phyloP scores from a whole-genome alignment of 2,888 invertebrate species.

The Mythimna impura region DNA sequence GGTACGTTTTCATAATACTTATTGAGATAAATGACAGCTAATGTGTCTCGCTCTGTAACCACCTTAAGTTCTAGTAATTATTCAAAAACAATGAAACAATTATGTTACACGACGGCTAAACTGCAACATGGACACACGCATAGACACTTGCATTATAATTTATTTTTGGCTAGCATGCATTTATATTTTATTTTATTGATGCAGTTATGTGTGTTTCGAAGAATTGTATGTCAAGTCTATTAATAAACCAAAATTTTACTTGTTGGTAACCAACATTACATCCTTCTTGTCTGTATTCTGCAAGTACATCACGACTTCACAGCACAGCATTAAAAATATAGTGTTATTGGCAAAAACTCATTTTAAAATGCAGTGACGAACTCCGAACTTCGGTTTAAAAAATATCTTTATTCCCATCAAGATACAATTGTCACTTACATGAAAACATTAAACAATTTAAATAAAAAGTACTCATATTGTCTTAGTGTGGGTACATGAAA shows the following conservation, averaged over 20 bases:
- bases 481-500: too few relatives aligned
- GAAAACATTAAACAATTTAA: too few relatives aligned
- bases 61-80: slow-evolving; percentile 49
- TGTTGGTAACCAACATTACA: neutral
- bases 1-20: slow-evolving; percentile 64
- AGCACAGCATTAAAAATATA: neutral
- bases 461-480: too few relatives aligned
- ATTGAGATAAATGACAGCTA: slow-evolving; percentile 61
- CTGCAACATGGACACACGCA: slow-evolving; percentile 6
- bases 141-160: slow-evolving; percentile 14
- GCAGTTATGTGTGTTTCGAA: slow-evolving; percentile 16
- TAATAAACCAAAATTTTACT: slow-evolving; percentile 3
- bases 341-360: neutral
- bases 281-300: neutral
- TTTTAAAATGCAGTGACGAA: slow-evolving; percentile 8
- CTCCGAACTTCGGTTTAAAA: neutral
- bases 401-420: too few relatives aligned
- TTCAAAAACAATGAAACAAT: slow-evolving; percentile 53
- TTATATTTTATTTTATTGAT: slow-evolving; percentile 41
- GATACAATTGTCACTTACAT: too few relatives aligned
- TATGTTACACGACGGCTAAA: slow-evolving; percentile 20
- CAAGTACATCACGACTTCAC: neutral
- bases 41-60: slow-evolving; percentile 43
- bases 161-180: slow-evolving; percentile 27
- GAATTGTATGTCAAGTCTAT: slow-evolving; percentile 13